Evolutionary conservation across 1,140 invertebrate genomes (phyloP).

Genomic region (Dolichoris vasculosae): DNA sequence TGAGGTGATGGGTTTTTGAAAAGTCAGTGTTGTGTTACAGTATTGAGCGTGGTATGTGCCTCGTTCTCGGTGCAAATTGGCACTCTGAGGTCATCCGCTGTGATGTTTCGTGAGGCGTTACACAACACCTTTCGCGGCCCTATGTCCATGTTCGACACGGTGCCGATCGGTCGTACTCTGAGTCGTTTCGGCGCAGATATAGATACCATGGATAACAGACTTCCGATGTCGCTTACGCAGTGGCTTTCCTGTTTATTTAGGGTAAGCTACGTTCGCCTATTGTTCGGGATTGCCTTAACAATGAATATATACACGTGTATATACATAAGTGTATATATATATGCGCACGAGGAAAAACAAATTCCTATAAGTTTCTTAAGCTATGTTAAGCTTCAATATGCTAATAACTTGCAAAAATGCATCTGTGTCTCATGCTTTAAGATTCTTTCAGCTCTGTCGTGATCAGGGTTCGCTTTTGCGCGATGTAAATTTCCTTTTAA

Average conservation of each 20-base stretch:
- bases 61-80: conserved; percentile 82
- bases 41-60: conserved; percentile 80
- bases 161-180: conserved; percentile 87
- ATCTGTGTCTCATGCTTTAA: conserved; percentile 44
- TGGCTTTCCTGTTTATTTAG: conserved; percentile 78
- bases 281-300: conserved; percentile 17
- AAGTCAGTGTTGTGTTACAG: conserved; percentile 74
- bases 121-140: conserved; percentile 82
- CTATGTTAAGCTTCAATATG: conserved; percentile 44
- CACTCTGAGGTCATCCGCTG: conserved; percentile 81
- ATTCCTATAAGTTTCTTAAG: conserved; percentile 9
- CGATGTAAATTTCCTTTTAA: background rate
- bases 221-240: conserved; percentile 82
- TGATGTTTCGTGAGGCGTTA: conserved; percentile 82
- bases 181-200: conserved; percentile 92
- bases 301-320: conserved; percentile 5
- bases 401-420: conserved; percentile 45
- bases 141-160: conserved; percentile 89
- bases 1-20: conserved; percentile 57
- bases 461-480: background rate
- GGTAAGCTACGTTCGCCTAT: conserved; percentile 59
- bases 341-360: conserved; percentile 15
- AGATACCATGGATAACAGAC: conserved; percentile 84
- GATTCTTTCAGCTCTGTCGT: conserved; percentile 17
- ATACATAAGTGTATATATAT: background rate